phyloP scores from a whole-genome alignment of 1,140 invertebrate species.

The Caenorhabditis latens region DNA sequence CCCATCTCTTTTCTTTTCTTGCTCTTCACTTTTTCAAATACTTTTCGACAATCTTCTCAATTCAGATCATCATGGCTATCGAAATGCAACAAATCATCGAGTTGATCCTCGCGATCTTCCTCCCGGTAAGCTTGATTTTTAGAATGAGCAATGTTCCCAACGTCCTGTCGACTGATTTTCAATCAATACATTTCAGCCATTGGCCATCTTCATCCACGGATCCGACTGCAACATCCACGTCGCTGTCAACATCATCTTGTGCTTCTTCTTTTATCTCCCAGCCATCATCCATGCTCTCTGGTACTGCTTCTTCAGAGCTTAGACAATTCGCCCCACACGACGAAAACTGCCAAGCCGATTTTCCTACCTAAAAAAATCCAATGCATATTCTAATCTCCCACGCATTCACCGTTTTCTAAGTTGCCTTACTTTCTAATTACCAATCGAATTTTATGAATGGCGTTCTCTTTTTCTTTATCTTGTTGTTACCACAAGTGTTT shows the following conservation, averaged over 20 bases:
- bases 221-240: conserved; percentile 68
- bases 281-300: conserved; percentile 69
- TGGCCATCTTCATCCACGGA: conserved; percentile 69
- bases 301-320: conserved; percentile 60
- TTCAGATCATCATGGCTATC: conserved; percentile 64
- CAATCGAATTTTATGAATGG: conserved; percentile 30
- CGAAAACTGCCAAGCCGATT: conserved; percentile 1
- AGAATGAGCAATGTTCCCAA: conserved; percentile 24
- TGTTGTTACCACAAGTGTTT: not conserved
- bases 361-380: not conserved
- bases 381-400: not conserved
- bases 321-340: not conserved
- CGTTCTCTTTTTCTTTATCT: not conserved
- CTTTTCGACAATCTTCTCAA: no score
- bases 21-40: not conserved
- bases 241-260: conserved; percentile 67
- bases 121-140: conserved; percentile 60
- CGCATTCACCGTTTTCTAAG: conserved; percentile 42
- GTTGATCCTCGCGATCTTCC: conserved; percentile 67
- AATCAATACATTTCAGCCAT: conserved; percentile 58
- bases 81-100: conserved; percentile 70
- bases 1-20: not conserved
- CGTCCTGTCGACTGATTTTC: not conserved
- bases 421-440: not conserved
- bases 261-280: conserved; percentile 68